These are phyloP conservation scores for Lottia scabra DNA, from an alignment of 2,888 invertebrate species.

Conservation along the genomic window DNA sequence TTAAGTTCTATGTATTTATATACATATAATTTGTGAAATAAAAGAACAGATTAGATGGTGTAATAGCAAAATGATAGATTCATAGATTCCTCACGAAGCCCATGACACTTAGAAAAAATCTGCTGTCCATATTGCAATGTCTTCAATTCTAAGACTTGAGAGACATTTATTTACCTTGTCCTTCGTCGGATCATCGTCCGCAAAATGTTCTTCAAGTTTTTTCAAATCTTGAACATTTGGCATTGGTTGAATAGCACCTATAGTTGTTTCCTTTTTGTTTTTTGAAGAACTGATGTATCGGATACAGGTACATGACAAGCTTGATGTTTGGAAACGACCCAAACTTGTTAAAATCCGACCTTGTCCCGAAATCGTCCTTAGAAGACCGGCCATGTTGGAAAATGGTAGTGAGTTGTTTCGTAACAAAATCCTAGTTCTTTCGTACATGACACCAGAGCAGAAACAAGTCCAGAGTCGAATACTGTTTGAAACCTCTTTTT, in stretches of 20 bases:
- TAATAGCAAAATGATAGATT: no score
- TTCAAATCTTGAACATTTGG: slow-evolving; percentile 44
- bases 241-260: slow-evolving; percentile 36
- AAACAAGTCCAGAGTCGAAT: no score
- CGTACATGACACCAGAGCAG: no score
- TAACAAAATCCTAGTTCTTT: no score
- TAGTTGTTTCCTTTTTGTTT: slow-evolving; percentile 47
- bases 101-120: no score
- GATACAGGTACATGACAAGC: slow-evolving; percentile 28
- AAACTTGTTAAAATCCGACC: slow-evolving; percentile 33
- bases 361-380: slow-evolving; percentile 41
- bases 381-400: slow-evolving; percentile 54
- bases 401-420: no score
- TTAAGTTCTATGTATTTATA: no score
- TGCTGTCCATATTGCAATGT: background rate
- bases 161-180: slow-evolving; percentile 42
- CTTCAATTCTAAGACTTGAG: background rate
- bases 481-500: no score
- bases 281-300: slow-evolving; percentile 46
- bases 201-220: slow-evolving; percentile 51
- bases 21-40: no score
- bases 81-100: no score
- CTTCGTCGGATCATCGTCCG: slow-evolving; percentile 40
- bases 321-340: slow-evolving; percentile 12
- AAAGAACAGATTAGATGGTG: no score